A percentile compares a stretch with the other conserved stretches of the same genome.
Conservation (phyloP, 2,797 vertebrate species). For the Acanthopagrus latus region DNA sequence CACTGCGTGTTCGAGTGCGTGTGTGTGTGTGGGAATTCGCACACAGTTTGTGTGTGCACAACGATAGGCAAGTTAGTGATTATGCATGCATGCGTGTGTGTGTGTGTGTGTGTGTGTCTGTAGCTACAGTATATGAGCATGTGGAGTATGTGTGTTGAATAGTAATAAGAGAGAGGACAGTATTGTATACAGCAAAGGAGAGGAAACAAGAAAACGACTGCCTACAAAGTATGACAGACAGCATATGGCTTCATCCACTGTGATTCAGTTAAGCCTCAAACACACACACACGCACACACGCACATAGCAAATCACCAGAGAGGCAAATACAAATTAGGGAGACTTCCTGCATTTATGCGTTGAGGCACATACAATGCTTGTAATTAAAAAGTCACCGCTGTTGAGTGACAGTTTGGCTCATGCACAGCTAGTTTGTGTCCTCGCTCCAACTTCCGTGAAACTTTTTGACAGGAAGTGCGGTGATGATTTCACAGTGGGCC, state of each 20-base stretch:
- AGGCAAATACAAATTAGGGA: conserved; percentile 65
- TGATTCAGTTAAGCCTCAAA: conserved; percentile 67
- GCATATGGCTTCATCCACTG: conserved; percentile 80
- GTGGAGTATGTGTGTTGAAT: conserved; percentile 64
- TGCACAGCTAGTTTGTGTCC: conserved; percentile 43
- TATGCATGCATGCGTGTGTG: conserved; percentile 44
- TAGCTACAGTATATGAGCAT: conserved; percentile 55
- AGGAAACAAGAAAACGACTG: conserved; percentile 70
- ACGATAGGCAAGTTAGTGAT: conserved; percentile 64
- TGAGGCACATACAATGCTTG: conserved; percentile 63
- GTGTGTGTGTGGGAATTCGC: conserved; percentile 30
- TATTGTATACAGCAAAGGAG: conserved; percentile 64
- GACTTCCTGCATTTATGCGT: conserved; percentile 71
- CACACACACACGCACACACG: conserved; percentile 5
- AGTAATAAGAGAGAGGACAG: conserved; percentile 60
- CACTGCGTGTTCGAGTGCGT: conserved; percentile 66
- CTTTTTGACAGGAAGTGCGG: conserved; percentile 74
- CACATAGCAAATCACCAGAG: conserved; percentile 48
- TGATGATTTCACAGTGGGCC: conserved; percentile 69
- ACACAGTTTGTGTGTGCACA: conserved; percentile 56
- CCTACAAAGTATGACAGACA: conserved; percentile 71
- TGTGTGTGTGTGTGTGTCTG: conserved; percentile 51
- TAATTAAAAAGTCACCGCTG: conserved; percentile 71
- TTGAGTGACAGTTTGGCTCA: conserved; percentile 59
- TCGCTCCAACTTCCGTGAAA: conserved; percentile 67